Conservation (phyloP, 2,113 vertebrate genomes). For the Hoplias malabaricus region DNA sequence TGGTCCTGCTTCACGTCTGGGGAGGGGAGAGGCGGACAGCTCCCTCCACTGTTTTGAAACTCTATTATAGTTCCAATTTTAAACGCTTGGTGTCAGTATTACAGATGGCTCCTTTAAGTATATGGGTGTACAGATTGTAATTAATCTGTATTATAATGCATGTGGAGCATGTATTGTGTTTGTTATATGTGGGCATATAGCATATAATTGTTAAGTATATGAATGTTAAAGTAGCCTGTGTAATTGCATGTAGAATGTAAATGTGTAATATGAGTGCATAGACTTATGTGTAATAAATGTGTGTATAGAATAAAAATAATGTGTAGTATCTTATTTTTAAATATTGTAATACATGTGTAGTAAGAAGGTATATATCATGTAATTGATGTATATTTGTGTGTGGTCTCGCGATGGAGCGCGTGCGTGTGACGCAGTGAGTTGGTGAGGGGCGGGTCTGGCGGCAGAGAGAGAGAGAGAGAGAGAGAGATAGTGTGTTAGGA, state of each 20-base stretch:
- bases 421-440: constrained; percentile 70
- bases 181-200: background rate
- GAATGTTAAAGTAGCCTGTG: background rate
- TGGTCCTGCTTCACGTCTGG: too few relatives aligned
- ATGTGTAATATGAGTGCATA: background rate
- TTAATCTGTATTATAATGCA: too few relatives aligned
- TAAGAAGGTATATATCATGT: background rate
- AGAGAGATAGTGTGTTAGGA: too few relatives aligned
- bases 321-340: background rate
- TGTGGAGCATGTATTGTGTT: background rate
- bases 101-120: too few relatives aligned
- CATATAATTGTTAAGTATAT: background rate
- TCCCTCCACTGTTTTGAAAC: too few relatives aligned
- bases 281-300: background rate
- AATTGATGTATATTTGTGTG: background rate
- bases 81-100: too few relatives aligned
- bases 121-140: too few relatives aligned
- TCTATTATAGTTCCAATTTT: too few relatives aligned
- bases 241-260: background rate
- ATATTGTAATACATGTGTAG: too few relatives aligned
- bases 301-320: background rate
- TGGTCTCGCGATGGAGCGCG: constrained; percentile 69
- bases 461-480: too few relatives aligned
- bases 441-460: constrained; percentile 63
- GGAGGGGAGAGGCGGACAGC: too few relatives aligned